Evolutionary conservation across 2,888 invertebrate genomes (phyloP), one percentile per base, ranked within the genome.

Genomic region (Gibbula magus): DNA sequence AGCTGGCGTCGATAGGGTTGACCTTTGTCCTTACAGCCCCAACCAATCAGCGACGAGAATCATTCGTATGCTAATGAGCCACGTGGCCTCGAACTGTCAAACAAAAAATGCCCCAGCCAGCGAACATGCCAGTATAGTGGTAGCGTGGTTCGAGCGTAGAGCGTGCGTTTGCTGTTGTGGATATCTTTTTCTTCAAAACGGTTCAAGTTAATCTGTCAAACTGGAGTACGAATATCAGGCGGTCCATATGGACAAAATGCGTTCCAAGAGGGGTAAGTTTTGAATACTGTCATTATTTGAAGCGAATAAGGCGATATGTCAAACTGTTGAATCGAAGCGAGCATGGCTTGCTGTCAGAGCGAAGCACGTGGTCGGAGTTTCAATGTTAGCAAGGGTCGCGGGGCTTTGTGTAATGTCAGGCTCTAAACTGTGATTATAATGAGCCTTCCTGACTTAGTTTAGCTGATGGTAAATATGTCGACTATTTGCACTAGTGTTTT

Each of bases 11-110:
- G 54, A 53, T 39, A 45, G 54, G 39, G 7, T 29, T 78, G 56
- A 78, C 78, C 78, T 78, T 78, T 78, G 74, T 73, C 73, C 78
- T 20, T 18, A n/a, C 29, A 25, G 35, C 16, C 32, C 4, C 39
- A 45, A 54, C 81, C 81, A 81, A 78, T 78, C 81, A 81, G 56
- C 35, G 61, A 5, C 53, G 20, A 29, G 29, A 29, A 29, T 53
- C 75, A 82, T 79, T 77, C 52, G 56, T 79, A 84, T 83, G 80
- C 79, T 83, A 84, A 77, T 78, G 73, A 66, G 76, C 81, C 88
- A 88, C 88, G 88, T 88, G 88, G 84, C 83, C 77, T 77, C 80
- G 82, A 85, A 85, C 87, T 88, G 88, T 88, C 88, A 88, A 88
- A 88, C 86, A 81, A 85, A 78, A 76, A 79, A 79, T 81, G 56